Percentiles rank a stretch among this genome's conserved stretches.
Conservation (phyloP, 30 jellyfish, hydroid and myxozoan species). For the Turritopsis dohrnii region DNA sequence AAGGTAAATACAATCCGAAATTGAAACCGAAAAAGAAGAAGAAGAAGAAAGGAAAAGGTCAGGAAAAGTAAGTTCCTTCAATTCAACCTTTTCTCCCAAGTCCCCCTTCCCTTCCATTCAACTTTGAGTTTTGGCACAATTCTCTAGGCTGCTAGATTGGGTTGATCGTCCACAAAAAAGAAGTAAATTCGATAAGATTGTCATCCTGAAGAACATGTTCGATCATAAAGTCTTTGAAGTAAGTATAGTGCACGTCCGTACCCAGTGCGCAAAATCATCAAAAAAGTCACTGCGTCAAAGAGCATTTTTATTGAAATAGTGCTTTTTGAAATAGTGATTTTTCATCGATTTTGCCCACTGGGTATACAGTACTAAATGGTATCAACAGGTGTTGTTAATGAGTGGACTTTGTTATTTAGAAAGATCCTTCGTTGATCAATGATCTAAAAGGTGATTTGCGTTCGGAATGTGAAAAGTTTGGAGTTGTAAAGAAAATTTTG, state of each 20-base stretch:
- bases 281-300: too few relatives aligned
- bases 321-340: neutral
- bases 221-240: constrained; percentile 78
- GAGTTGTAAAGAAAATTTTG: constrained; percentile 64
- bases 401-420: constrained; percentile 28
- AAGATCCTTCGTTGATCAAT: constrained; percentile 65
- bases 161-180: constrained; percentile 76
- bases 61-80: constrained; percentile 59
- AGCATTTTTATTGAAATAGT: too few relatives aligned
- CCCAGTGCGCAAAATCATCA: neutral
- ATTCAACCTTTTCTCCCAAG: neutral
- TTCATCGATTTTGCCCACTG: too few relatives aligned
- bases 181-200: constrained; percentile 82
- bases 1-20: constrained; percentile 88
- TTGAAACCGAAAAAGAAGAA: constrained; percentile 89
- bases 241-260: neutral
- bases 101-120: neutral
- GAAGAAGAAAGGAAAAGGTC: constrained; percentile 75
- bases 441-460: constrained; percentile 76
- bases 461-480: constrained; percentile 87
- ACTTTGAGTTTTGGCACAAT: neutral
- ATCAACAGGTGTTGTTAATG: neutral
- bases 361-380: too few relatives aligned
- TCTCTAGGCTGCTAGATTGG: constrained; percentile 85
- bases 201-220: constrained; percentile 68